Conservation (phyloP, 1,140 invertebrate genomes). For the Gonatopus flavifemur region DNA sequence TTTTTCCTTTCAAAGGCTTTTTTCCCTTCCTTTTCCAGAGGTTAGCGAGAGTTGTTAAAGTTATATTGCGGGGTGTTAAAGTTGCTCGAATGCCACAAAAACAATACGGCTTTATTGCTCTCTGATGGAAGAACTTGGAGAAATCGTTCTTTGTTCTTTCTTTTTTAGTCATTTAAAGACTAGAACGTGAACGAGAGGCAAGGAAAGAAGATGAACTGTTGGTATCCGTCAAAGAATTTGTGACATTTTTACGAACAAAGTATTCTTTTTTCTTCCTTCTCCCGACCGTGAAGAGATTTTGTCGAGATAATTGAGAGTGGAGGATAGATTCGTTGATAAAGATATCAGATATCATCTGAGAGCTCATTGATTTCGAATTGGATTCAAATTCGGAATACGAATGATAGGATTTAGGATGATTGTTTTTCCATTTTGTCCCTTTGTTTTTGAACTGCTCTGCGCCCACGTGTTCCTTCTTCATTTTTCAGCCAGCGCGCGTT, state of each 20-base stretch:
- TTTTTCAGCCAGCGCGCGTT: too few species aligned
- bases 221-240: conserved; percentile 23
- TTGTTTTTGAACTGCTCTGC: conserved; percentile 16
- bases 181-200: background rate
- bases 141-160: too few species aligned
- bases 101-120: conserved; percentile 52
- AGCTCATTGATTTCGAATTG: background rate
- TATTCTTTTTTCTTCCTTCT: background rate
- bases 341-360: conserved; percentile 36
- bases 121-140: conserved; percentile 4
- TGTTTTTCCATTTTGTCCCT: conserved; percentile 1
- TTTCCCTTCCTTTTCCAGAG: conserved; percentile 7
- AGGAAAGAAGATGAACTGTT: background rate
- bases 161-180: conserved; percentile 14
- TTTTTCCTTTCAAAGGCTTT: too few species aligned
- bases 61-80: conserved; percentile 52
- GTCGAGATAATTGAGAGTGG: too few species aligned
- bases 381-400: too few species aligned
- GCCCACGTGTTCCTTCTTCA: conserved; percentile 26
- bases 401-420: too few species aligned
- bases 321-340: too few species aligned
- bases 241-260: conserved; percentile 22
- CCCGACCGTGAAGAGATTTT: too few species aligned
- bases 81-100: conserved; percentile 46
- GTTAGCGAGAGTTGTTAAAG: conserved; percentile 44